Evolutionary conservation across 2,113 vertebrate species (phyloP).

Genomic region (Alligator mississippiensis): DNA sequence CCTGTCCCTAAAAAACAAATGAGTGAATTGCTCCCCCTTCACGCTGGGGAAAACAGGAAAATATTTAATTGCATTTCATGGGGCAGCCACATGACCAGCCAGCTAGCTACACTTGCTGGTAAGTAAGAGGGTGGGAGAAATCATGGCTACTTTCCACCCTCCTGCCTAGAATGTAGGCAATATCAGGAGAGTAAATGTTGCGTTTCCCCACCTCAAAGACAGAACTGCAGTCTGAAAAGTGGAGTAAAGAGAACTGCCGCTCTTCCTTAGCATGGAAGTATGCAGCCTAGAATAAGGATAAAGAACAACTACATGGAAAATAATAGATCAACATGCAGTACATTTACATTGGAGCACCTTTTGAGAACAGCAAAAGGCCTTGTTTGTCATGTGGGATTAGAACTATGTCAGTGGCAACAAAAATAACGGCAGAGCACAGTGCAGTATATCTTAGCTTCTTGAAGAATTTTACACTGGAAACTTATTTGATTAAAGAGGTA

Average conservation of each 20-base stretch:
- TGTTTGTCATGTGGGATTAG: accelerated
- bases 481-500: not conserved
- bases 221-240: not conserved
- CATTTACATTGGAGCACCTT: not conserved
- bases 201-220: too few species aligned
- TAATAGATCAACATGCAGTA: not conserved
- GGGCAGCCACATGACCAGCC: not conserved
- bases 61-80: not conserved
- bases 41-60: not conserved
- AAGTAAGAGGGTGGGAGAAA: not conserved
- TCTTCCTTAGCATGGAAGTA: not conserved
- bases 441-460: not conserved
- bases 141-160: not conserved
- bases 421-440: accelerated
- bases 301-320: not conserved
- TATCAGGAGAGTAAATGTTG: too few species aligned
- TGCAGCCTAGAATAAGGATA: too few species aligned
- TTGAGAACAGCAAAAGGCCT: not conserved
- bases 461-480: not conserved
- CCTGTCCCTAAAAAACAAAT: not conserved
- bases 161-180: not conserved
- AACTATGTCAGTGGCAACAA: not conserved
- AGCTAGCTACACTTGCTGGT: not conserved
- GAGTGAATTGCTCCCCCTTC: not conserved
- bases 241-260: accelerated